Evolutionary conservation across 2,113 vertebrate species (phyloP).

Genomic region (Chionomys nivalis): DNA sequence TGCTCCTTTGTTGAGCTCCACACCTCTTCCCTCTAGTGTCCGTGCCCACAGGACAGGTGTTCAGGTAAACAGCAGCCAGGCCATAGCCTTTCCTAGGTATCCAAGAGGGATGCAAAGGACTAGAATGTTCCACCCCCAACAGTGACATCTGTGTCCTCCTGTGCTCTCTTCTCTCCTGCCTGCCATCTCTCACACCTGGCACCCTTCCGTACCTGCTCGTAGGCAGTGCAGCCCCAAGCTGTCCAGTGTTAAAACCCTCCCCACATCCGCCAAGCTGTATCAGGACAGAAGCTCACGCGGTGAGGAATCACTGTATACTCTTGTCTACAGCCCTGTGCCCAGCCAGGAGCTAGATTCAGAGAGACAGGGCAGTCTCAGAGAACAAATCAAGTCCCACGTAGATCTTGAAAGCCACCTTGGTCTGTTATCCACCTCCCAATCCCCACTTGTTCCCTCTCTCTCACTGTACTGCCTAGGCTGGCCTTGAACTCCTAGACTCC

Average conservation of each 20-base stretch:
- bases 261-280: rapidly evolving
- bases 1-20: constrained; percentile 64
- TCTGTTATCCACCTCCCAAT: not conserved
- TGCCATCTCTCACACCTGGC: not conserved
- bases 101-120: not conserved
- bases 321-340: not conserved
- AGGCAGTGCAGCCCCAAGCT: not conserved
- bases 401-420: not conserved
- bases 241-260: not conserved
- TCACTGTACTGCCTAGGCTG: not conserved
- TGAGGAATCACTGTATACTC: rapidly evolving
- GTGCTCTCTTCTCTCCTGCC: not conserved
- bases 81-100: not conserved
- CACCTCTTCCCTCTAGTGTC: not conserved
- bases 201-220: not conserved
- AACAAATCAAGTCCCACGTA: not conserved
- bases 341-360: not conserved
- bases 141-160: not conserved
- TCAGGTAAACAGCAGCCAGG: constrained; percentile 28
- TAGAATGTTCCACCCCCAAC: not conserved
- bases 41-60: constrained; percentile 40
- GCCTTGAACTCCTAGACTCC: not conserved
- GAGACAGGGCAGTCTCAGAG: not conserved
- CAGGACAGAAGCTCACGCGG: not conserved
- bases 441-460: not conserved